Evolutionary conservation across 2,888 invertebrate genomes (phyloP), one percentile per base, ranked within the genome.

Genomic region (Pachymerium ferrugineum): DNA sequence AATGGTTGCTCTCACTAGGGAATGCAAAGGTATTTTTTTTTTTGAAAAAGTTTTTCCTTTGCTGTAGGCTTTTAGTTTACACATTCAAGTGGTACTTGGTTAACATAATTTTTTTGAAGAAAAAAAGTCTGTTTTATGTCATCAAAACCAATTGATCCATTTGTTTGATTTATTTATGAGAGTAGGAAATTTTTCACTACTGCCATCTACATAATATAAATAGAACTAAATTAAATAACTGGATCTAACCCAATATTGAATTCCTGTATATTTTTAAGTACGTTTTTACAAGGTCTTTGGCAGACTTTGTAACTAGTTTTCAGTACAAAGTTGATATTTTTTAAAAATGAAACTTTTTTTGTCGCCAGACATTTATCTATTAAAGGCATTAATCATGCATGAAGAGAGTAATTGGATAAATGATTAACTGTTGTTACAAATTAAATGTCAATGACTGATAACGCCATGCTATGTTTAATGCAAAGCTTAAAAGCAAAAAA

Each of bases 401-500:
- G 19, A 54, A 54, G 47, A 54, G 47, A 22, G 16, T 54, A 16
- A 54, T 54, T 54, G 47, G 47, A 54, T 54, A 54, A 54, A 54
- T 54, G 47, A 54, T 54, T 54, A 54, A 54, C 47, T n/a, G 47
- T 54, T 8, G 47, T 54, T 54, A 54, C 47, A 54, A 54, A 54
- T 54, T 54, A 54, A 54, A 54, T 54, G 47, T 54, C 47, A 54
- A 54, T 54, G 47, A 54, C 22, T 22, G 47, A 19, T n/a, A 22
- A n/a, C n/a, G n/a, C n/a, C n/a, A n/a, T n/a, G n/a, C n/a, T n/a
- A n/a, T n/a, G n/a, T n/a, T n/a, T n/a, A n/a, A n/a, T n/a, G n/a
- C n/a, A n/a, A n/a, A n/a, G n/a, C 19, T 54, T 16, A 54, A 19
- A 54, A 54, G 14, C 19, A 19, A 22, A 54, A 47, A 6, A 1